These are phyloP conservation scores for Tokudaia tokunoshimensis DNA, from an alignment of 2,797 vertebrate species.

Conservation along the genomic window DNA sequence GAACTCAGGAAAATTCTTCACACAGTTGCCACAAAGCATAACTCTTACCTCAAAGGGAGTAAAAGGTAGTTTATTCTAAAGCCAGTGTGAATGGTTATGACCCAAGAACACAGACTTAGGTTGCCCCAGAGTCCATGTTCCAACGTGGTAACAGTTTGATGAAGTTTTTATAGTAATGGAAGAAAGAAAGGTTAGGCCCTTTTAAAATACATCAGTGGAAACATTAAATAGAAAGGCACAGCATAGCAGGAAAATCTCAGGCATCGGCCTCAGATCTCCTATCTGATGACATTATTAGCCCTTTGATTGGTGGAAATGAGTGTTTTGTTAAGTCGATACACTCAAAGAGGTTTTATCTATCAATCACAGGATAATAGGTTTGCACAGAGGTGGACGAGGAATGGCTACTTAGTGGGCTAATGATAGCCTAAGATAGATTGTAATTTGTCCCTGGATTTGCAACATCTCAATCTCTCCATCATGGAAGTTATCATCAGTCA, in stretches of 20 bases:
- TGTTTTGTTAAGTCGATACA: not conserved
- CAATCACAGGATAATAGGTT: not conserved
- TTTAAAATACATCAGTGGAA: not conserved
- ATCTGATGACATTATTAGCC: not conserved
- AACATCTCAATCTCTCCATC: not conserved
- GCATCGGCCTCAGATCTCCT: not conserved
- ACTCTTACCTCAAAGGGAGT: not conserved
- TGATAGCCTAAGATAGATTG: not conserved
- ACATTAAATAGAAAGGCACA: not conserved
- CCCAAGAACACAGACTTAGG: not conserved
- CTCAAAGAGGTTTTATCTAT: not conserved
- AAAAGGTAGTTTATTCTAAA: not conserved
- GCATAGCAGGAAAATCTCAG: not conserved
- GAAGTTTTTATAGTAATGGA: not conserved
- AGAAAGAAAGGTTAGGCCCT: not conserved
- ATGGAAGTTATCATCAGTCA: not conserved
- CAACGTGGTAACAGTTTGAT: not conserved
- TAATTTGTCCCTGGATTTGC: too few relatives aligned
- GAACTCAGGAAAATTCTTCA: not conserved
- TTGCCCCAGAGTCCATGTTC: not conserved
- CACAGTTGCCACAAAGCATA: not conserved
- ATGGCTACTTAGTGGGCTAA: not conserved
- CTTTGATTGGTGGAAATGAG: not conserved
- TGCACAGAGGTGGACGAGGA: not conserved
- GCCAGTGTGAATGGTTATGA: not conserved